Conservation (phyloP, 2,797 vertebrate species). For the Staurois parvus region DNA sequence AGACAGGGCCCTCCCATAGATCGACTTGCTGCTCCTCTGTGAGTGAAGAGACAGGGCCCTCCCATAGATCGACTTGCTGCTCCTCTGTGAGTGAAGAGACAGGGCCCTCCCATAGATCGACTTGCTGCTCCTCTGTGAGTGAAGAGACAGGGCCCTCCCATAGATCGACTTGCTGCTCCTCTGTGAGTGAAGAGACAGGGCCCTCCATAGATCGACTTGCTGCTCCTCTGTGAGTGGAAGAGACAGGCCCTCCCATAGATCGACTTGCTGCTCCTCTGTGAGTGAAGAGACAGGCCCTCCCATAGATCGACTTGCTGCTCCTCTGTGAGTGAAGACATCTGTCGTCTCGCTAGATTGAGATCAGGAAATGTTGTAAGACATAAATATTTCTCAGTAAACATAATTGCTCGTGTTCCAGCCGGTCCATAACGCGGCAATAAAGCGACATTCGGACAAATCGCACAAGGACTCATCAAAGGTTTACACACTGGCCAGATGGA, state of each 20-base stretch:
- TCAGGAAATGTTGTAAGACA: constrained; percentile 38
- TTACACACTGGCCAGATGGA: constrained; percentile 54
- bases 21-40: neutral
- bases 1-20: too few species aligned
- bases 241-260: too few species aligned
- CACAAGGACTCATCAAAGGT: constrained; percentile 32
- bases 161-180: neutral
- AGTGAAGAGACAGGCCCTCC: neutral
- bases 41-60: too few species aligned
- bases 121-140: neutral
- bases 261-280: neutral
- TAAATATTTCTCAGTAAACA: constrained; percentile 25
- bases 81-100: neutral
- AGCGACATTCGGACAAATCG: constrained; percentile 52
- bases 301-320: neutral
- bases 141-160: too few species aligned
- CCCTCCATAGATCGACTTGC: neutral
- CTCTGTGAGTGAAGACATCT: constrained; percentile 15
- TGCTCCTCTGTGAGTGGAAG: neutral
- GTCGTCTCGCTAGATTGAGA: constrained; percentile 10
- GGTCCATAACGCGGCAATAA: constrained; percentile 34
- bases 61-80: neutral
- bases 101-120: too few species aligned
- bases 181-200: neutral
- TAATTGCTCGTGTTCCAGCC: constrained; percentile 39